Evolutionary conservation across 2,888 invertebrate species (phyloP).

Genomic region (Lasioglossum pauxillum): DNA sequence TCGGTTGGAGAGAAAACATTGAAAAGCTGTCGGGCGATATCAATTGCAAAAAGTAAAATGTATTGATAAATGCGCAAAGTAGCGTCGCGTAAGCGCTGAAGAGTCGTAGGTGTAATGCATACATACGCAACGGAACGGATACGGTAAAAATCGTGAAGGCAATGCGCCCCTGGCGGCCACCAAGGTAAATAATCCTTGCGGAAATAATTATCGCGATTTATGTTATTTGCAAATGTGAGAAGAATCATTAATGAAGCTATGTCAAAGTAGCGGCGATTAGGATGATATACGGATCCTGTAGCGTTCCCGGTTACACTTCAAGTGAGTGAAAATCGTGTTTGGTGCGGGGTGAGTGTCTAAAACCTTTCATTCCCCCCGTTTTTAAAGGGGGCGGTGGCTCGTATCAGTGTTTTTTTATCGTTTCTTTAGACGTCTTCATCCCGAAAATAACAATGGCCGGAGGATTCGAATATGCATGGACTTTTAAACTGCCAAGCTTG

Average conservation of each 20-base stretch:
- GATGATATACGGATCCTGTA: constrained; percentile 50
- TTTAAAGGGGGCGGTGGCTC: constrained; percentile 80
- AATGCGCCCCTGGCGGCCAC: constrained; percentile 73
- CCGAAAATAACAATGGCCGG: constrained; percentile 78
- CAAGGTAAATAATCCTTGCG: constrained; percentile 69
- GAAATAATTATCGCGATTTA: constrained; percentile 80
- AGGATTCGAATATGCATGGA: constrained; percentile 51
- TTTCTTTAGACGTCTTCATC: constrained; percentile 60
- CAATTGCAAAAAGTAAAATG: constrained; percentile 67
- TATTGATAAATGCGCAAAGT: constrained; percentile 75
- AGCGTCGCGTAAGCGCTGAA: constrained; percentile 69
- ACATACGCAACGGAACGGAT: constrained; percentile 25
- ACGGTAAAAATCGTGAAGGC: constrained; percentile 61
- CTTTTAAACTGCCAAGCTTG: constrained; percentile 42
- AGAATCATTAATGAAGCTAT: constrained; percentile 71
- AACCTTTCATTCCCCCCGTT: constrained; percentile 61
- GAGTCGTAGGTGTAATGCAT: constrained; percentile 34
- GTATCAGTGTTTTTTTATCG: constrained; percentile 74
- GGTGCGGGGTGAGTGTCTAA: constrained; percentile 69
- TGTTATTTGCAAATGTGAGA: constrained; percentile 79
- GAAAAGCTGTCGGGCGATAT: constrained; percentile 43
- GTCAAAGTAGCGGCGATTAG: constrained; percentile 64
- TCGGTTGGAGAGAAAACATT: constrained; percentile 10
- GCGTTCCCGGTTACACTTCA: constrained; percentile 59
- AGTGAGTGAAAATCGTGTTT: constrained; percentile 69